Base-by-base conservation (phyloP, 2,888 invertebrate genomes). In the Lordiphosa andalusiaca region DNA sequence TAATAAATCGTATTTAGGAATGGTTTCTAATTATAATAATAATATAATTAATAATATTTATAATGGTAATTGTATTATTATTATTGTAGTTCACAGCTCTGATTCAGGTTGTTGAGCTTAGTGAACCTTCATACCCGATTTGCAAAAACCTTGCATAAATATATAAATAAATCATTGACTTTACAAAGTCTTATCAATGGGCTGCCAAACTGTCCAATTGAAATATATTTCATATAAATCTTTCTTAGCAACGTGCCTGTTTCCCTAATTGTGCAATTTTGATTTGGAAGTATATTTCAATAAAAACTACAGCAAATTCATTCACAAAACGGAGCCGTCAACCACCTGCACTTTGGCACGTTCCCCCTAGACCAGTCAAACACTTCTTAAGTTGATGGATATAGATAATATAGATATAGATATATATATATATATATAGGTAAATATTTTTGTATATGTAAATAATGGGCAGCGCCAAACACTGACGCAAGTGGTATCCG, bases 401-500 rank as follows among this genome's bases (percentile, higher is more conserved):
- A 48, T 49, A 48, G 30, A 39, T 38, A 10, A 47, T 40, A 47
- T 19, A 50, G 12, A 39, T 47, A 16, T 16, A 16, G 16, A 16
- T 16, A 16, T 16, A 2, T 16, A 16, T 16, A 16, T 16, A 2
- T 16, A 39, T 47, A 47, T 40, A 47, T 19, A 50, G 12, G 35
- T 47, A 38, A 46, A 41, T 36, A n/a, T 44, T 19, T 35, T 16
- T 23, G 3, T 48, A 25, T 23, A 19, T 23, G 9, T 25, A n/a
- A 19, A 52, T 36, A 36, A 52, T 58, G 53, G 44, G 44, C 41
- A 46, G 51, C 52, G 57, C 40, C 63, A 59, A 53, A 51, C 55
- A 66, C 64, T 82, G 83, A 78, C 80, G 80, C 76, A 80, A 74
- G 68, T 67, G 52, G 48, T 21, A 23, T 16, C 33, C 58, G 53